Evolutionary conservation across 2,888 invertebrate genomes (phyloP).

Genomic region (Ommatoiulus sabulosus): DNA sequence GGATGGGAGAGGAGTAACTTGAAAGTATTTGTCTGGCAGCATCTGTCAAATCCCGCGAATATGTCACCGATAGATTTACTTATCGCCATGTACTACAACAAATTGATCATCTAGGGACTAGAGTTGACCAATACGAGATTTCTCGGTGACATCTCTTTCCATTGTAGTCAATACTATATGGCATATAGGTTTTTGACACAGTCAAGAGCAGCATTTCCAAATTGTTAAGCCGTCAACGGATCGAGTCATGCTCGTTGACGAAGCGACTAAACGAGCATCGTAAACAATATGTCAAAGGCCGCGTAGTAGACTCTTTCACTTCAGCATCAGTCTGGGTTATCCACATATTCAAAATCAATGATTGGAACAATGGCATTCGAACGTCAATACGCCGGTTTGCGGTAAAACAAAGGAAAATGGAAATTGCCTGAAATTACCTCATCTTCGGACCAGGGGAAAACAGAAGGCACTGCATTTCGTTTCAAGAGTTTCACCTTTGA

Average conservation of each 20-base stretch:
- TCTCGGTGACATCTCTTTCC: not conserved
- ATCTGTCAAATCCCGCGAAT: not conserved
- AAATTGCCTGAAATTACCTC: slow-evolving; percentile 49
- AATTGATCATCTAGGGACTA: not conserved
- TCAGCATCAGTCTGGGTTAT: not conserved
- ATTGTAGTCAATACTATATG: not conserved
- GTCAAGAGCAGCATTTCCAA: not conserved
- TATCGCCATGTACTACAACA: not conserved
- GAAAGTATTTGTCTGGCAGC: not conserved
- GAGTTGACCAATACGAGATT: not conserved
- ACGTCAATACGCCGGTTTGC: not conserved
- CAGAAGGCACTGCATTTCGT: slow-evolving; percentile 54
- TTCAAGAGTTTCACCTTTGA: slow-evolving; percentile 50
- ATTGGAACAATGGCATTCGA: slow-evolving; percentile 37
- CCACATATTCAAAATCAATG: not conserved
- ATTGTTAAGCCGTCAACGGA: too few relatives aligned
- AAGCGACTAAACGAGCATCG: not conserved
- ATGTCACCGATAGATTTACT: not conserved
- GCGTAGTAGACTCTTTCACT: not conserved
- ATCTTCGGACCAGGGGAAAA: slow-evolving; percentile 39
- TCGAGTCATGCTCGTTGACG: not conserved
- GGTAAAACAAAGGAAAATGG: slow-evolving; percentile 20
- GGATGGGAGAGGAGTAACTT: too few relatives aligned
- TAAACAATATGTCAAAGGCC: not conserved
- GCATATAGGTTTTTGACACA: slow-evolving; percentile 34